A percentile compares a stretch with the other conserved stretches of the same genome.
These are phyloP conservation scores for Patella vulgata DNA, from an alignment of 1,140 invertebrate species.

Conservation along the genomic window DNA sequence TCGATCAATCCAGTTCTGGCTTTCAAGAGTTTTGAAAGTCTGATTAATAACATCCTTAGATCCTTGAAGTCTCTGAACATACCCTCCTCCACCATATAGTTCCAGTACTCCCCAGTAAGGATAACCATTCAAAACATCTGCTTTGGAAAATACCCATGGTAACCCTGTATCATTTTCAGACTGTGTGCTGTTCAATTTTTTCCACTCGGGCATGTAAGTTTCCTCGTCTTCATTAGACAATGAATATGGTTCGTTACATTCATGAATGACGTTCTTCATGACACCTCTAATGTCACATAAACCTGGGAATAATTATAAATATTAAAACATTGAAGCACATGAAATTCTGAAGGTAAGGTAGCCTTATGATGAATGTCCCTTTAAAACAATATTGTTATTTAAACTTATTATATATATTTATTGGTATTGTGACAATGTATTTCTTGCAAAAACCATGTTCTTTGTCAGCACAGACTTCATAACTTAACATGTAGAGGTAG, in stretches of 20 bases:
- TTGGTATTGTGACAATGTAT: no score
- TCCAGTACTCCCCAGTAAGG: conserved; percentile 67
- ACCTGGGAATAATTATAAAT: no score
- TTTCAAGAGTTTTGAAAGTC: conserved; percentile 62
- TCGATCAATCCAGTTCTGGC: conserved; percentile 70
- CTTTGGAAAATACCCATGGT: conserved; percentile 55
- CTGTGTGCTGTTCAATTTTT: conserved; percentile 31
- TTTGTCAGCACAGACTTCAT: no score
- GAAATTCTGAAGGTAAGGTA: no score
- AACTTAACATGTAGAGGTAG: no score
- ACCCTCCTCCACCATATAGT: conserved; percentile 72
- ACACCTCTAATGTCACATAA: conserved; percentile 51
- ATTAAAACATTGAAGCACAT: no score
- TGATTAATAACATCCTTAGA: conserved; percentile 53
- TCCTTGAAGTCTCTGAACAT: conserved; percentile 69
- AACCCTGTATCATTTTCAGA: conserved; percentile 27
- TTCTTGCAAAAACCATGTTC: no score
- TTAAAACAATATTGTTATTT: no score
- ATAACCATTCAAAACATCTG: conserved; percentile 65
- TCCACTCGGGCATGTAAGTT: conserved; percentile 61
- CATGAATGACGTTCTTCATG: conserved; percentile 46
- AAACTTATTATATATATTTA: no score
- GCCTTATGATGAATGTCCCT: no score
- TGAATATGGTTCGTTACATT: conserved; percentile 61
- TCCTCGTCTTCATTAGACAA: conserved; percentile 55